Conservation (phyloP, 2,797 vertebrate genomes). For the Acanthopagrus latus region DNA sequence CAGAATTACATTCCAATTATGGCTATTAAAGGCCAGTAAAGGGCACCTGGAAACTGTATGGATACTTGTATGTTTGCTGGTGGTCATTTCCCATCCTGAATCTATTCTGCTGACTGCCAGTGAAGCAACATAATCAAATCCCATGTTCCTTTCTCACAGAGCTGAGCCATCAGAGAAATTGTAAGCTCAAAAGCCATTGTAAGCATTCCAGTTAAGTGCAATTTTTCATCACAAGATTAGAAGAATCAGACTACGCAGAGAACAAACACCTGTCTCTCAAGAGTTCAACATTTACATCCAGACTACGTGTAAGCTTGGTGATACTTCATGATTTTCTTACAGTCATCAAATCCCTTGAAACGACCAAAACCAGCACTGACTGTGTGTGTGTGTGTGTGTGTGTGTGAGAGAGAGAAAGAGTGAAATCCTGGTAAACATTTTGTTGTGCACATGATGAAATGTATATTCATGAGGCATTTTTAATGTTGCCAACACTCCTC, state of each 20-base stretch:
- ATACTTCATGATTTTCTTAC: background rate
- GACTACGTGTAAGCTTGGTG: background rate
- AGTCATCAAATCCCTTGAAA: background rate
- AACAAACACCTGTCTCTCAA: background rate
- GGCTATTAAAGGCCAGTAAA: background rate
- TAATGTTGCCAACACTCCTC: background rate
- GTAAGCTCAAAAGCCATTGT: slow-evolving; percentile 3
- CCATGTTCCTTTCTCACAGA: background rate
- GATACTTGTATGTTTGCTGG: background rate
- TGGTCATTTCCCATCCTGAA: background rate
- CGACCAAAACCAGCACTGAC: background rate
- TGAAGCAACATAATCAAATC: background rate
- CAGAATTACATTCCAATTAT: background rate
- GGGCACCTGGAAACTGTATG: background rate
- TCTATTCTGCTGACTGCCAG: background rate
- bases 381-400: too few relatives aligned
- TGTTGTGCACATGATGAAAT: background rate
- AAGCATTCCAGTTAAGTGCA: slow-evolving; percentile 15
- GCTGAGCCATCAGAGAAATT: slow-evolving; percentile 10
- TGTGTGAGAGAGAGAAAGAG: too few relatives aligned
- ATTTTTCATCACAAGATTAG: background rate
- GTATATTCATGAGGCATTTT: background rate
- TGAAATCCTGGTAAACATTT: too few relatives aligned
- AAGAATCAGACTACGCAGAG: background rate
- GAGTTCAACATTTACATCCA: background rate